These are phyloP conservation scores for Todiramphus saurophagus DNA, from an alignment of 2,113 vertebrate genomes.

Conservation along the genomic window DNA sequence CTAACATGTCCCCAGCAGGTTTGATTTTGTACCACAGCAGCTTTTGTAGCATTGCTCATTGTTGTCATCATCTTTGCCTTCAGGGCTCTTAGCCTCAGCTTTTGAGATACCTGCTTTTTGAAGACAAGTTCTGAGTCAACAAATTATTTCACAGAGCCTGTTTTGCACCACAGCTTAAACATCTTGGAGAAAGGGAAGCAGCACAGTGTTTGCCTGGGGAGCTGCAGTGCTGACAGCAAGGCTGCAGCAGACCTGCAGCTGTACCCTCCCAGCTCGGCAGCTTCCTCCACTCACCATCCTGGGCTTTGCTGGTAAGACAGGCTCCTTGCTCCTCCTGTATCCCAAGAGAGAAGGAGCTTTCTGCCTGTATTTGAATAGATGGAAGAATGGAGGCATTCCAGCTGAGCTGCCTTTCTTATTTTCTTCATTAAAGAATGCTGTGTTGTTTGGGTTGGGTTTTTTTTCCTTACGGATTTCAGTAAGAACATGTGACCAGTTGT, in stretches of 20 bases:
- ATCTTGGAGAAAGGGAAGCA: neutral
- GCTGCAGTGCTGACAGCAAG: neutral
- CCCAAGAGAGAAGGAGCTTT: neutral
- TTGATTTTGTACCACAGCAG: neutral
- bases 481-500: rapidly evolving
- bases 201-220: neutral
- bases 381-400: neutral
- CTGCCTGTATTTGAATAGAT: neutral
- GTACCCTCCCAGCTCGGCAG: neutral
- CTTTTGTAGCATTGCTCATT: neutral
- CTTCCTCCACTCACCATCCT: neutral
- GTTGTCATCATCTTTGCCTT: neutral
- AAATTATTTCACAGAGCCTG: neutral
- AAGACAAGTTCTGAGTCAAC: neutral
- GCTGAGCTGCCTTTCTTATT: neutral
- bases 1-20: neutral
- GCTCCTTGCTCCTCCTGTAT: neutral
- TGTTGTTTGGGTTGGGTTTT: neutral
- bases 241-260: neutral
- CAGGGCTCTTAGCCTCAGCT: rapidly evolving
- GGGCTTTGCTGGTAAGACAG: neutral
- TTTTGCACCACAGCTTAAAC: neutral
- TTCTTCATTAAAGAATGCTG: neutral
- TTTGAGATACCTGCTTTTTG: neutral
- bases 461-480: neutral